These are phyloP conservation scores for Tyrannus savana DNA, from an alignment of 2,113 vertebrate genomes.

Conservation along the genomic window DNA sequence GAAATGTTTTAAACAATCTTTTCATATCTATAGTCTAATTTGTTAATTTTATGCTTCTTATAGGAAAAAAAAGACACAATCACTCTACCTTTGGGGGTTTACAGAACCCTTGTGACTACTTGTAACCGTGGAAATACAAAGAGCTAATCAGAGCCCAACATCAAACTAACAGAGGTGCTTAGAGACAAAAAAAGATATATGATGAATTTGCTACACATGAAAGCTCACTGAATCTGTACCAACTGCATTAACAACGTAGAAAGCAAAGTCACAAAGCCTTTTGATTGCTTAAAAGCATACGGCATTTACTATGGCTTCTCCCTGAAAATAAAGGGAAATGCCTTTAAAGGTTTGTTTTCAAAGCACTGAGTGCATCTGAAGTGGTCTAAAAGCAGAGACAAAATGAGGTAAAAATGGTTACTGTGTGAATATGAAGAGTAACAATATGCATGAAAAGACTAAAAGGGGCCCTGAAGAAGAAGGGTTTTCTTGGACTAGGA, in stretches of 20 bases:
- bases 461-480: neutral
- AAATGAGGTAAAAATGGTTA: neutral
- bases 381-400: neutral
- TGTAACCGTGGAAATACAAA: conserved; percentile 63
- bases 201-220: conserved; percentile 55
- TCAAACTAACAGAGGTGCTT: conserved; percentile 47
- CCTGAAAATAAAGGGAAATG: conserved; percentile 10
- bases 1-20: neutral
- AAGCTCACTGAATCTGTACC: conserved; percentile 52
- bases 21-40: neutral
- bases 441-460: neutral
- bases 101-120: conserved; percentile 28
- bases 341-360: neutral
- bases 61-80: neutral
- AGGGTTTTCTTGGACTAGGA: neutral
- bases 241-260: conserved; percentile 48
- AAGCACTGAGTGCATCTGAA: neutral
- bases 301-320: neutral
- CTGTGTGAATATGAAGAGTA: neutral
- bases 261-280: conserved; percentile 49
- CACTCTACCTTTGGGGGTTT: conserved; percentile 19
- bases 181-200: conserved; percentile 59
- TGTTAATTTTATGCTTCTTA: neutral
- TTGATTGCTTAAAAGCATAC: conserved; percentile 39
- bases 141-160: conserved; percentile 24